Evolutionary conservation across 2,113 vertebrate genomes (phyloP), one percentile per base, ranked within the genome.

Genomic region (Holacanthus passer): DNA sequence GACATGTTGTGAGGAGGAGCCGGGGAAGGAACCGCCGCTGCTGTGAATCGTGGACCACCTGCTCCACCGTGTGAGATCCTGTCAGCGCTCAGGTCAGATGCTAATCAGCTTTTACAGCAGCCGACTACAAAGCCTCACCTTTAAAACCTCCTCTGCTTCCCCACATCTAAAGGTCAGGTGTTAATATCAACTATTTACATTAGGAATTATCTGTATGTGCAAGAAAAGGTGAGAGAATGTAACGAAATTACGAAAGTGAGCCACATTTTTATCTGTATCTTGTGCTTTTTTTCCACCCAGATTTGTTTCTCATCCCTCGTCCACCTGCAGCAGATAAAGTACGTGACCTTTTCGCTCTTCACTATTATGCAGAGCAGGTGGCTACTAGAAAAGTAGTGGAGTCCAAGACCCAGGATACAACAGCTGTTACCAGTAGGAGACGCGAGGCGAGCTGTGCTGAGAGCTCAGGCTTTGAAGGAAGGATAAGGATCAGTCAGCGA

Each of bases 401-500:
- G 74, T 75, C 72, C 52, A 50, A 70, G 58, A 73, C 14, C 31
- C 19, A 22, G 19, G 65, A 86, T 77, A 79, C 83, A 84, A 86
- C 66, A 90, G 83, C 60, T 63, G 70, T 78, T 82, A 75, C 31
- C 68, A 29, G 60, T 19, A 27, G 76, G 62, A 55, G 53, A 68
- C 48, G 74, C 60, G 45, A 88, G 75, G 72, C 41, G 64, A 87
- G 84, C 59, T 37, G 31, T 20, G 52, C 64, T 37, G 53, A 27
- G 66, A 77, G 64, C 82, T 60, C 32, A 11, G 50, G 63, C 89
- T 88, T 77, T 77, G 68, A 72, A 63, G 60, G 35, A 29, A n/a
- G 71, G 80, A 82, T 86, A 91, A 85, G 79, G 56, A 90, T 91
- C 90, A 75, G 81, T 73, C 79, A 67, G 85, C 55, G 65, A 45